Base-by-base conservation (phyloP, 2,888 invertebrate genomes). In the Papilio protenor region DNA sequence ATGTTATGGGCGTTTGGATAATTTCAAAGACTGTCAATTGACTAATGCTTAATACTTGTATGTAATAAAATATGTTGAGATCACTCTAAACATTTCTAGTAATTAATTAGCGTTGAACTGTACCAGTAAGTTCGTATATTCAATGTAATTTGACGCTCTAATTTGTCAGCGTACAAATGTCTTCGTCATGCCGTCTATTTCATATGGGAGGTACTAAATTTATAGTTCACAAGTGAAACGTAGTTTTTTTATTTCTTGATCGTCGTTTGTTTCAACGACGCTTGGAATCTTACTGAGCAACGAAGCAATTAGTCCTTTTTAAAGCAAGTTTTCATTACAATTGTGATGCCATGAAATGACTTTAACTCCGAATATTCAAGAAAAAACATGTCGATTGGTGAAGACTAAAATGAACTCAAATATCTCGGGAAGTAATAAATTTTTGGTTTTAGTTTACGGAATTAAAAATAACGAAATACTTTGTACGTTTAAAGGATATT, bases 261-360 rank as follows among this genome's bases (percentile, higher is more conserved):
- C 45, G 12, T 14, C 21, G 45, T 66, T 40, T n/a, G 66, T 69
- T 12, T 69, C n/a, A 40, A 40, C 27, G 18, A 18, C 33, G 18
- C n/a, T n/a, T 40, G 40, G 66, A 64, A 64, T 40, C 40, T 40
- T 18, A 66, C 21, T 12, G 66, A 45, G 66, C n/a, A 45, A 45
- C 10, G 66, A 90, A 90, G 90, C 89, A 88, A 91, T 90, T 85
- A 85, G 88, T 89, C 86, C 85, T 84, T 85, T 84, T 88, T 84
- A 84, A 80, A 83, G 84, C 85, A 85, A 84, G 83, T 84, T 45
- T 69, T 45, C 45, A 69, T 45, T 21, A 21, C n/a, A 40, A 66
- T n/a, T 2, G 10, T 40, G 66, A 66, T n/a, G 66, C n/a, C 40
- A n/a, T 40, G 40, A 33, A 18, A 64, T 40, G n/a, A 40, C n/a